Conservation (phyloP, 2,797 vertebrate species). For the Aphelocoma californica region DNA sequence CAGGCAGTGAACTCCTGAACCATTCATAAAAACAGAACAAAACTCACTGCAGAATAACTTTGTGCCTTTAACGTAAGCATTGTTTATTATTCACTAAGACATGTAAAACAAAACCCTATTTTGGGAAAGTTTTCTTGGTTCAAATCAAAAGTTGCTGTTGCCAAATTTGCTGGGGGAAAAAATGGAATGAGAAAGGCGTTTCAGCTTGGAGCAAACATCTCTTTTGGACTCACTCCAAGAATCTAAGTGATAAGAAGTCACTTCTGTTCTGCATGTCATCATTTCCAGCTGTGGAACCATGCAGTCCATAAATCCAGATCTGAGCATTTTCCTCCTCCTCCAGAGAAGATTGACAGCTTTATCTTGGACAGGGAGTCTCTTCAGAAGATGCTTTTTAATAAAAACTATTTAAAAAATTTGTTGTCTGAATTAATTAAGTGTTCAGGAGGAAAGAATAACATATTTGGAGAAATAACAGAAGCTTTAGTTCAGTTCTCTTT, state of each 20-base stretch:
- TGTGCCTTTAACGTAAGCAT: not conserved
- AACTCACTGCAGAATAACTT: not conserved
- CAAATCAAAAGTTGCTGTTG: not conserved
- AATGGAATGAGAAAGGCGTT: not conserved
- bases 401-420: not conserved
- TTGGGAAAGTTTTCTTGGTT: not conserved
- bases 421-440: not conserved
- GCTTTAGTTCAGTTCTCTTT: not conserved
- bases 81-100: not conserved
- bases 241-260: not conserved
- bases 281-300: not conserved
- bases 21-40: not conserved
- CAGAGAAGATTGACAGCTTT: not conserved
- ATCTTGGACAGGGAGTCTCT: not conserved
- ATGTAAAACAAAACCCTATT: not conserved
- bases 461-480: not conserved
- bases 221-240: not conserved
- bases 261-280: not conserved
- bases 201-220: not conserved
- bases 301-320: not conserved
- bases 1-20: not conserved
- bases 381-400: not conserved
- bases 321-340: not conserved
- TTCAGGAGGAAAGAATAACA: not conserved
- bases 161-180: not conserved